Evolutionary conservation across 2,888 invertebrate species (phyloP).

Genomic region (Lathronympha strigana): DNA sequence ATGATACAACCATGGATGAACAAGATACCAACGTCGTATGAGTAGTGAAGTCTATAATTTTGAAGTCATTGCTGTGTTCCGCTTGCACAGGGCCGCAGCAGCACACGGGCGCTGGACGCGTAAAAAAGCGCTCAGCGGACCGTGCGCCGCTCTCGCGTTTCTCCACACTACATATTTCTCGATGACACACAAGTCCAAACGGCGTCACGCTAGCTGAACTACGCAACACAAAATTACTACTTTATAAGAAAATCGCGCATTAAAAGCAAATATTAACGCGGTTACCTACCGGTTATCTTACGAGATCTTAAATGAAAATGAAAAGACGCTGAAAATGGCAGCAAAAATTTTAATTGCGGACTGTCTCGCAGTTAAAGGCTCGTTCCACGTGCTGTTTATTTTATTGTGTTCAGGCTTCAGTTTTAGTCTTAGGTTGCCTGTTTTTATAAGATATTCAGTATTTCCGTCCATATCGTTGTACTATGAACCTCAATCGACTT

Average conservation of each 20-base stretch:
- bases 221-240: conserved; percentile 48
- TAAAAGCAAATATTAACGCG: conserved; percentile 33
- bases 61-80: too few relatives aligned
- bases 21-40: too few relatives aligned
- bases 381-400: not conserved
- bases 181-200: conserved; percentile 71
- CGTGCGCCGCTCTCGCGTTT: conserved; percentile 77
- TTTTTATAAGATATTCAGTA: not conserved
- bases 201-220: conserved; percentile 69
- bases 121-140: conserved; percentile 71
- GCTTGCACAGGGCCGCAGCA: conserved; percentile 40
- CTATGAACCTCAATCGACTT: too few relatives aligned
- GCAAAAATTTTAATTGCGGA: conserved; percentile 14
- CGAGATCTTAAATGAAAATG: conserved; percentile 37
- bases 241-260: conserved; percentile 44
- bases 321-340: conserved; percentile 25
- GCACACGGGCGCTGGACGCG: conserved; percentile 47
- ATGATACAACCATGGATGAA: too few relatives aligned
- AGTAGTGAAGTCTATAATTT: too few relatives aligned
- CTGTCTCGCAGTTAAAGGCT: not conserved
- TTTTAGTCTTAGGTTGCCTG: not conserved
- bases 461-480: too few relatives aligned
- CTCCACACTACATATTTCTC: conserved; percentile 77
- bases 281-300: conserved; percentile 22
- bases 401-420: not conserved